Evolutionary conservation across 2,113 vertebrate genomes (phyloP).

Genomic region (Okapia johnstoni): DNA sequence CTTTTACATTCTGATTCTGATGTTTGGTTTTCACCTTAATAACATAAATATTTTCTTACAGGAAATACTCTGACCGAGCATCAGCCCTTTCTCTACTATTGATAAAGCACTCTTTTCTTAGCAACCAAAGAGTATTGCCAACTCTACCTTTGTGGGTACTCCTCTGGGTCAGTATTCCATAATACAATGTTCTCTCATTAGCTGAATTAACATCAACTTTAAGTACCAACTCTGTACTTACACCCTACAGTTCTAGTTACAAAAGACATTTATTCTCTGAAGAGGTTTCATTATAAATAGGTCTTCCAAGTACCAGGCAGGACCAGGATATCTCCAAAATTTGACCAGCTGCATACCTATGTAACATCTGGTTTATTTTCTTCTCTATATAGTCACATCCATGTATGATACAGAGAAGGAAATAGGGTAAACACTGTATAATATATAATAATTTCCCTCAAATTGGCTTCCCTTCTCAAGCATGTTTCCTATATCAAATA

Average conservation of each 20-base stretch:
- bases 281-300: neutral
- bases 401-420: conserved; percentile 19
- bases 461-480: neutral
- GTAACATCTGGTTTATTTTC: neutral
- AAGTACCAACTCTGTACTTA: neutral
- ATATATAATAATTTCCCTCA: neutral
- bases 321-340: neutral
- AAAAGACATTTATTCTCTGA: neutral
- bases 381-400: neutral
- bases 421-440: neutral
- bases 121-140: neutral
- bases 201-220: neutral
- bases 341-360: neutral
- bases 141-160: neutral
- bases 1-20: neutral
- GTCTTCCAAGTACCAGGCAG: neutral
- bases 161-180: neutral
- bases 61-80: neutral
- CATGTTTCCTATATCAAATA: neutral
- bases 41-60: neutral
- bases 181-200: neutral
- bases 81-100: neutral
- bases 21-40: neutral
- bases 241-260: neutral
- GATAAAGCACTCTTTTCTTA: neutral